phyloP scores from a whole-genome alignment of 1,140 invertebrate genomes.

The Atta texana region DNA sequence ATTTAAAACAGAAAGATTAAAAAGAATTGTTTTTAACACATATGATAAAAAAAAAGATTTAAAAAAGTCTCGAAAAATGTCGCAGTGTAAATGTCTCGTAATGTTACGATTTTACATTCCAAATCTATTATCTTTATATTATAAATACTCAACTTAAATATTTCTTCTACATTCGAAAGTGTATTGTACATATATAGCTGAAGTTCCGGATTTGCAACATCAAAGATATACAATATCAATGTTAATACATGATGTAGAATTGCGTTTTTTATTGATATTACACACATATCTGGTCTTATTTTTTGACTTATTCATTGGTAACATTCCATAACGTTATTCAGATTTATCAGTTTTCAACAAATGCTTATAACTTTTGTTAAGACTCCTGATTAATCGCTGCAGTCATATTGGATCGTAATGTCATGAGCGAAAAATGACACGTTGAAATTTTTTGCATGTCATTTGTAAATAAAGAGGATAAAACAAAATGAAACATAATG shows the following conservation, averaged over 20 bases:
- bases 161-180: constrained; percentile 49
- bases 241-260: constrained; percentile 38
- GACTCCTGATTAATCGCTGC: background rate
- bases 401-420: no score
- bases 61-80: background rate
- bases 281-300: constrained; percentile 3
- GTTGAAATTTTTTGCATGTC: no score
- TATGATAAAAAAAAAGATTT: constrained; percentile 19
- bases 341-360: constrained; percentile 38
- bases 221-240: constrained; percentile 28
- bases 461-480: no score
- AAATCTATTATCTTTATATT: constrained; percentile 15
- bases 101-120: constrained; percentile 28
- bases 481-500: no score
- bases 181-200: constrained; percentile 23
- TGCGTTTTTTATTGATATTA: constrained; percentile 49
- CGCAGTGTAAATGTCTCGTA: background rate
- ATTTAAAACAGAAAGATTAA: background rate
- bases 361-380: background rate
- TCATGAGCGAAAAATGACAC: no score
- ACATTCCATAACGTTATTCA: constrained; percentile 24
- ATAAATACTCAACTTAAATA: background rate
- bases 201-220: constrained; percentile 46
- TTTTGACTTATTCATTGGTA: constrained; percentile 11
- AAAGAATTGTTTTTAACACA: no score